Evolutionary conservation across 2,797 vertebrate species (phyloP).

Genomic region (Anas acuta): DNA sequence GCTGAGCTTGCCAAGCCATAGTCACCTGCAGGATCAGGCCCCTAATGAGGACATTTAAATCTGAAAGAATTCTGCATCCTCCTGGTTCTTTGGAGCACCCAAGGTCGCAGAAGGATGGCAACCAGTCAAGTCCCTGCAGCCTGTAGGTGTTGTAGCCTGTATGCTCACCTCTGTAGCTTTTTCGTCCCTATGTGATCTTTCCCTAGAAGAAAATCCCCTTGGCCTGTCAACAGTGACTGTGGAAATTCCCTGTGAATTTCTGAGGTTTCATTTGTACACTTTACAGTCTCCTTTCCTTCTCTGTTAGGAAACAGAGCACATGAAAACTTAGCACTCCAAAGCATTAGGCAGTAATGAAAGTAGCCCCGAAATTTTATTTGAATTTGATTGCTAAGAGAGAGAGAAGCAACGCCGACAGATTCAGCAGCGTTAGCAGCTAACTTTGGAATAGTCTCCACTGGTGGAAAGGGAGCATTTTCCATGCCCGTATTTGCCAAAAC

Average conservation of each 20-base stretch:
- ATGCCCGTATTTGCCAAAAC: conserved; percentile 76
- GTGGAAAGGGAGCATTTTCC: conserved; percentile 14
- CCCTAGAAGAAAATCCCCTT: not conserved
- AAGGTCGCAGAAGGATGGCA: accelerated
- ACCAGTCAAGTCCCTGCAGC: accelerated
- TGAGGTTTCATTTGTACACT: not conserved
- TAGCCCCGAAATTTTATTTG: not conserved
- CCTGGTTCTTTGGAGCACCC: not conserved
- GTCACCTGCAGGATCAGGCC: not conserved
- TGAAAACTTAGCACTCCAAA: not conserved
- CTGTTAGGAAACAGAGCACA: not conserved
- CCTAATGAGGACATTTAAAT: not conserved
- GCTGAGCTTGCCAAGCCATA: not conserved
- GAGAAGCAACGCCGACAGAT: accelerated
- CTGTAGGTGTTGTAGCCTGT: not conserved
- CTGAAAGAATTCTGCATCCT: not conserved
- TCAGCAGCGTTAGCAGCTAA: not conserved
- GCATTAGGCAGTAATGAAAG: not conserved
- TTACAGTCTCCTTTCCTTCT: not conserved
- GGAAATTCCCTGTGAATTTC: not conserved
- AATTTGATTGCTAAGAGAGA: not conserved
- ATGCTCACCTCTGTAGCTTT: not conserved
- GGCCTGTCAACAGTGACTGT: not conserved
- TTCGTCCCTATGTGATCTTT: not conserved
- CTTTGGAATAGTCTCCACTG: conserved; percentile 13